Evolutionary conservation across 2,797 vertebrate genomes (phyloP).

Genomic region (Clarias laeviceps): DNA sequence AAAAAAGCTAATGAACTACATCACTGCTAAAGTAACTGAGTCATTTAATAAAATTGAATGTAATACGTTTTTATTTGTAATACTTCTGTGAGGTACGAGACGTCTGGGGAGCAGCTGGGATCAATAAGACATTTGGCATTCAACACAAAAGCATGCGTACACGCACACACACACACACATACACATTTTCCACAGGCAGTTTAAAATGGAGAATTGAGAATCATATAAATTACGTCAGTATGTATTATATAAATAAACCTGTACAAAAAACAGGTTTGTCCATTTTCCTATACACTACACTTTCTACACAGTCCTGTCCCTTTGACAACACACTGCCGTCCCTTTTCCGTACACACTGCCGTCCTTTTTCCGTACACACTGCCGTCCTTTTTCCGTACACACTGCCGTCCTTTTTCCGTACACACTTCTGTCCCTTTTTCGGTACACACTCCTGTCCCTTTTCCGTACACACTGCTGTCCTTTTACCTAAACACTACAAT

Average conservation of each 20-base stretch:
- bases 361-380: background rate
- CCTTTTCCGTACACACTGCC: background rate
- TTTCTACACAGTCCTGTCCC: background rate
- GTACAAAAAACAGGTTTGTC: background rate
- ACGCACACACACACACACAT: conserved; percentile 6
- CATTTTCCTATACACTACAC: background rate
- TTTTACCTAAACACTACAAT: background rate
- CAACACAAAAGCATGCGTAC: background rate
- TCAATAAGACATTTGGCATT: background rate
- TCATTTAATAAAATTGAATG: background rate
- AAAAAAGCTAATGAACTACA: background rate
- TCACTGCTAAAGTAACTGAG: background rate
- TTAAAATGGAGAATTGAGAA: background rate
- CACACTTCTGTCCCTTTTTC: background rate
- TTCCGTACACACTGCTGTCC: background rate
- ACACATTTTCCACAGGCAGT: background rate
- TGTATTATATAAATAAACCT: background rate
- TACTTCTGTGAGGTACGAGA: background rate
- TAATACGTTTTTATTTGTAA: background rate
- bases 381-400: background rate
- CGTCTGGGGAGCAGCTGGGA: background rate
- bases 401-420: background rate
- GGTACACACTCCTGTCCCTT: background rate
- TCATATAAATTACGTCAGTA: background rate
- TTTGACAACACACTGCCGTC: background rate